Evolutionary conservation across 1,140 invertebrate genomes (phyloP).

Genomic region (Vollenhovia emeryi): DNA sequence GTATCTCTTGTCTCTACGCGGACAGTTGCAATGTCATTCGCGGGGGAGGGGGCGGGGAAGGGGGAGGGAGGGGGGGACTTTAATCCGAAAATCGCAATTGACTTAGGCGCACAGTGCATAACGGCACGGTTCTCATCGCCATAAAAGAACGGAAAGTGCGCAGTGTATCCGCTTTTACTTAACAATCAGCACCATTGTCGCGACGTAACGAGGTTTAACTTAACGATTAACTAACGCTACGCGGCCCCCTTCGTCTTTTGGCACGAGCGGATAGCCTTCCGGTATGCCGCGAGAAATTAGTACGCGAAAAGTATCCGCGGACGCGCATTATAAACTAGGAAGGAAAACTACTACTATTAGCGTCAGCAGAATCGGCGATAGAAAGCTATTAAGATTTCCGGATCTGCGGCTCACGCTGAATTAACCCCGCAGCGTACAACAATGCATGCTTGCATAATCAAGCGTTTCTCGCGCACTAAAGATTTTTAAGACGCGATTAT

Average conservation of each 20-base stretch:
- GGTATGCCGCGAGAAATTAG: conserved; percentile 32
- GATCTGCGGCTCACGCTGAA: conserved; percentile 5
- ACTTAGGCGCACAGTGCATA: conserved; percentile 34
- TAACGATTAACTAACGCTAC: conserved; percentile 48
- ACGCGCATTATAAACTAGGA: conserved; percentile 26
- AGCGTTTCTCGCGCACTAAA: background rate
- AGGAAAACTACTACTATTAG: conserved; percentile 34
- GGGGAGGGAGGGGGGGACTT: background rate
- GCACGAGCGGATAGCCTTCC: conserved; percentile 42
- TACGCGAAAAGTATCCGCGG: conserved; percentile 20
- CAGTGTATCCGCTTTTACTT: conserved; percentile 19
- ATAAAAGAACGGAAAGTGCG: conserved; percentile 42
- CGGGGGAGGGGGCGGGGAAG: background rate
- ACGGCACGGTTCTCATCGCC: conserved; percentile 45
- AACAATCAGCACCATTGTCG: conserved; percentile 46
- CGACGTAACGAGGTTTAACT: conserved; percentile 34
- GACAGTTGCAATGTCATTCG: background rate
- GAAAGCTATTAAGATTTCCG: conserved; percentile 33
- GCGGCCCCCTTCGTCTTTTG: conserved; percentile 3
- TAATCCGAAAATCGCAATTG: conserved; percentile 45
- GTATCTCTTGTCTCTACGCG: background rate
- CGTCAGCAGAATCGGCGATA: conserved; percentile 34
- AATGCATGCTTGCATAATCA: background rate
- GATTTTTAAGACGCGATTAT: conserved; percentile 6
- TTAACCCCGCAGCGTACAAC: conserved; percentile 15